Base-by-base conservation (phyloP, 2,888 invertebrate genomes). In the Bruchidius siliquastri region DNA sequence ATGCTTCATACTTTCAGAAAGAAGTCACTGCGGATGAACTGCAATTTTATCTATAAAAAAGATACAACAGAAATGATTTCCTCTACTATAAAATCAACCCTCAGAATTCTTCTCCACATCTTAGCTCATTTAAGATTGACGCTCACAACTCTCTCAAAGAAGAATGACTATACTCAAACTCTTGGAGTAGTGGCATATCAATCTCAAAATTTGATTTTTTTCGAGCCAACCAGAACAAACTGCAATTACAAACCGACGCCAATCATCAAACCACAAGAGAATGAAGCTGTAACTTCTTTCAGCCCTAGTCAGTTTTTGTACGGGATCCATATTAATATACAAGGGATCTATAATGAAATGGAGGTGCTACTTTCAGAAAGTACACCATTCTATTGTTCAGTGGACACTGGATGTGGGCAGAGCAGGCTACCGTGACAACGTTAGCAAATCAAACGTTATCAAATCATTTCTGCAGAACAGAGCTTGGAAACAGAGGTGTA, bases 191-290 rank as follows among this genome's bases (percentile, higher is more conserved):
- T 13, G 70, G 70, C 20, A 70, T 70, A 22, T 30, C 26, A 10
- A n/a, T 70, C 30, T 70, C 70, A 1, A 26, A 70, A 18, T 70
- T 30, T n/a, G 30, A 70, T n/a, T 70, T 70, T 70, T 70, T 70
- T 70, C 70, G 70, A 30, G 70, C 70, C 30, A 20, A 30, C 30
- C 30, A 13, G 21, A 70, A 70, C 49, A 70, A 70, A 6, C 8
- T 70, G 0, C n/a, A 30, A 30, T 3, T 30, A n/a, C 32, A 30
- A 70, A 4, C 3, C n/a, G 0, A 30, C 2, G 32, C 30, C 30
- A 22, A 22, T 18, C 70, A 22, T 20, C n/a, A 10, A 26, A 70
- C n/a, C n/a, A 18, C 20, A 69, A 20, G 30, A 0, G 8, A 4
- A 20, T 22, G 30, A 22, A 70, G 21, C 10, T 26, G 70, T 20